A percentile compares a stretch with the other conserved stretches of the same genome.
Conservation (phyloP, 2,888 invertebrate species). For the Dasypolia templi region DNA sequence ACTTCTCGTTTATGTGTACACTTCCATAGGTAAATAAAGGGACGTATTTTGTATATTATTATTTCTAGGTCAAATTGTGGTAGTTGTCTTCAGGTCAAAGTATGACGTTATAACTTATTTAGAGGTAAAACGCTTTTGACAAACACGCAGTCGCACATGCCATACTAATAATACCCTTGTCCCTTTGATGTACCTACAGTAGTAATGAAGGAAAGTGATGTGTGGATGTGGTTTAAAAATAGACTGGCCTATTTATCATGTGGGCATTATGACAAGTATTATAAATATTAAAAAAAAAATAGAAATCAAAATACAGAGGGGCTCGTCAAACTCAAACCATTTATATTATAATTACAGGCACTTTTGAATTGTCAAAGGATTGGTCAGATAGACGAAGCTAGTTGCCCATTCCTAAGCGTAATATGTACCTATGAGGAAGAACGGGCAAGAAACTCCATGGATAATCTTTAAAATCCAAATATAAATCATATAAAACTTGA, state of each 20-base stretch:
- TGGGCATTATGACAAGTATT: neutral
- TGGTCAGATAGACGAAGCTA: too few relatives aligned
- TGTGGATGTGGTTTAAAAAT: neutral
- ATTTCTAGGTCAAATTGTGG: neutral
- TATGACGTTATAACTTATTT: slow-evolving; percentile 12
- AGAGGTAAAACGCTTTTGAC: neutral
- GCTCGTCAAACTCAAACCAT: too few relatives aligned
- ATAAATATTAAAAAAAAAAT: neutral
- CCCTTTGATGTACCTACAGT: neutral
- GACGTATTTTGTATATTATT: neutral
- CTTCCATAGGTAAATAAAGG: too few relatives aligned
- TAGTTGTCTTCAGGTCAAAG: neutral
- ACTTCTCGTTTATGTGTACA: too few relatives aligned
- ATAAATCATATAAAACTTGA: slow-evolving; percentile 36
- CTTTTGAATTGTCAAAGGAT: too few relatives aligned
- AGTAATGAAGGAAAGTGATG: slow-evolving; percentile 9
- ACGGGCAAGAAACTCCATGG: too few relatives aligned
- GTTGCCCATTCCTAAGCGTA: too few relatives aligned
- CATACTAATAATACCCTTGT: slow-evolving; percentile 13
- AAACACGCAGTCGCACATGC: neutral
- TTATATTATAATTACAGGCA: too few relatives aligned
- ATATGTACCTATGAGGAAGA: too few relatives aligned
- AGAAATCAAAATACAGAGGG: too few relatives aligned
- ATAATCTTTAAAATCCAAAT: too few relatives aligned
- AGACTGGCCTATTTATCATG: neutral